These are phyloP conservation scores for Zonotrichia albicollis DNA, from an alignment of 2,797 vertebrate genomes.

Conservation along the genomic window DNA sequence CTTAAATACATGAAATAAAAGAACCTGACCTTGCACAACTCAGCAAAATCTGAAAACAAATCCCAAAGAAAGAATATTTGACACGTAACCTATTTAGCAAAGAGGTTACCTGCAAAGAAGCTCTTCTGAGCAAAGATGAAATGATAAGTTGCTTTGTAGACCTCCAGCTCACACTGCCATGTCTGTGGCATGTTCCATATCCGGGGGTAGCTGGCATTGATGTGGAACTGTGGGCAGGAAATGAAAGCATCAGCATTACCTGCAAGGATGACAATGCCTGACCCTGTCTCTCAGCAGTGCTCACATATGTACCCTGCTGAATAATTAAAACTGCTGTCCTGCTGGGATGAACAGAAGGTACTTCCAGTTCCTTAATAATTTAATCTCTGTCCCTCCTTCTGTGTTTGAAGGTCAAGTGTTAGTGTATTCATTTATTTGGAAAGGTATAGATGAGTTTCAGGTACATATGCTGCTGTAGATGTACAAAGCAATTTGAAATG, in stretches of 20 bases:
- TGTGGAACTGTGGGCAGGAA: conserved; percentile 85
- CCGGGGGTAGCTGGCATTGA: conserved; percentile 92
- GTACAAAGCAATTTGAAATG: not conserved
- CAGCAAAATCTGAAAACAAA: not conserved
- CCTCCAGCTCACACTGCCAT: conserved; percentile 97
- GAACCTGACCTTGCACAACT: not conserved
- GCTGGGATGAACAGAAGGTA: conserved; percentile 60
- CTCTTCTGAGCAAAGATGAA: conserved; percentile 99
- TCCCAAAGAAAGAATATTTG: not conserved
- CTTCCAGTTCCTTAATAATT: conserved; percentile 47
- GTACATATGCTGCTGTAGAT: not conserved
- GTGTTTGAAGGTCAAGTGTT: conserved; percentile 43
- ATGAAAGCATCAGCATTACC: conserved; percentile 37
- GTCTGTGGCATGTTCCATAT: conserved; percentile 98
- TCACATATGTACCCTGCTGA: conserved; percentile 23
- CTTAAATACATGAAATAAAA: not conserved
- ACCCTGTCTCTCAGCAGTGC: conserved; percentile 40
- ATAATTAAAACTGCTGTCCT: conserved; percentile 65
- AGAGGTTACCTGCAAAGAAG: conserved; percentile 91
- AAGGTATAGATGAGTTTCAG: not conserved
- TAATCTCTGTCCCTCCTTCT: conserved; percentile 16
- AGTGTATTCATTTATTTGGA: conserved; percentile 17
- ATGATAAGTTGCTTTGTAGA: conserved; percentile 98
- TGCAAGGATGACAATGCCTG: not conserved
- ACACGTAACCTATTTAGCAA: not conserved